Evolutionary conservation across 2,888 invertebrate species (phyloP).

Genomic region (Mamestra brassicae): DNA sequence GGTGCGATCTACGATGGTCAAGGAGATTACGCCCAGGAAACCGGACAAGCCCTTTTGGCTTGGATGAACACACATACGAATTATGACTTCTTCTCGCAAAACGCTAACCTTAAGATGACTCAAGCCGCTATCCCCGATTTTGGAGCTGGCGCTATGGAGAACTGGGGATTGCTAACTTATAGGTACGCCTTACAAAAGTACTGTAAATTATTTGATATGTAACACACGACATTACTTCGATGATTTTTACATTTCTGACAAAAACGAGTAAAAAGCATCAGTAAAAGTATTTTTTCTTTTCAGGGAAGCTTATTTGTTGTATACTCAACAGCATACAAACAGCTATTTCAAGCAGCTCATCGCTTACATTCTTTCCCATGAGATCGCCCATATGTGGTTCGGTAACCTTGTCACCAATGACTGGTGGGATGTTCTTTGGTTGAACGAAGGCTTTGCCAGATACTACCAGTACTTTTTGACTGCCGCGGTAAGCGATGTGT

Average conservation of each 20-base stretch:
- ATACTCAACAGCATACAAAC: slow-evolving; percentile 81
- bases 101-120: slow-evolving; percentile 90
- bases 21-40: slow-evolving; percentile 82
- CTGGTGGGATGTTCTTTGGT: slow-evolving; percentile 93
- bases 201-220: neutral
- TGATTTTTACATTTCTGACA: neutral
- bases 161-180: slow-evolving; percentile 96
- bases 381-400: slow-evolving; percentile 94
- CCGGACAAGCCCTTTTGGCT: slow-evolving; percentile 84
- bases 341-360: slow-evolving; percentile 88
- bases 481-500: slow-evolving; percentile 82
- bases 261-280: neutral
- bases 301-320: slow-evolving; percentile 88
- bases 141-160: slow-evolving; percentile 95
- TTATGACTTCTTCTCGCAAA: slow-evolving; percentile 85
- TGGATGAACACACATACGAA: slow-evolving; percentile 91
- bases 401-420: slow-evolving; percentile 92
- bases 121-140: slow-evolving; percentile 95
- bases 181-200: slow-evolving; percentile 70
- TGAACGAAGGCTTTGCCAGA: slow-evolving; percentile 93
- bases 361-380: slow-evolving; percentile 92
- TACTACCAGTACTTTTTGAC: slow-evolving; percentile 94
- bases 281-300: slow-evolving; percentile 20
- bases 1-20: slow-evolving; percentile 80
- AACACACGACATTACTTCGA: neutral